Conservation (phyloP, 2,888 invertebrate species). For the Acronicta aceris region DNA sequence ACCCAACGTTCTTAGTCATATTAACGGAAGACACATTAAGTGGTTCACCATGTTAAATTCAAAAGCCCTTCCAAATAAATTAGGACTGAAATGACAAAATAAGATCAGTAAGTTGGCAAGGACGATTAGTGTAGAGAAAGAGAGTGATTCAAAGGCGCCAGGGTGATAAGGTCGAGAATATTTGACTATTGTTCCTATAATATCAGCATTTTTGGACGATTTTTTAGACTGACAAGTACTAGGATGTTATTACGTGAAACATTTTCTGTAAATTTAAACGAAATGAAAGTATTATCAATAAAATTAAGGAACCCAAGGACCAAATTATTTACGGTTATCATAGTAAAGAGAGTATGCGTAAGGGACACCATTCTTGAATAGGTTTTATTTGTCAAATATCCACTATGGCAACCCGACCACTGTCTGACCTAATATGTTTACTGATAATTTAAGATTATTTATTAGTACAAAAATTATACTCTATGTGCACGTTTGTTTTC, state of each 20-base stretch:
- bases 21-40: background rate
- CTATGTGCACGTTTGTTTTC: background rate
- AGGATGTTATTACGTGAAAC: too few relatives aligned
- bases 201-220: too few relatives aligned
- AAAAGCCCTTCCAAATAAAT: constrained; percentile 38
- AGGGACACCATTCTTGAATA: too few relatives aligned
- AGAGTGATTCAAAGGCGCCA: constrained; percentile 51
- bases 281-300: too few relatives aligned
- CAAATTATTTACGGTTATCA: too few relatives aligned
- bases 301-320: too few relatives aligned
- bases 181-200: background rate
- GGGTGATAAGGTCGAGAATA: constrained; percentile 1
- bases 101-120: constrained; percentile 50
- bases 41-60: constrained; percentile 3
- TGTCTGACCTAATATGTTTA: too few relatives aligned
- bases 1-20: background rate
- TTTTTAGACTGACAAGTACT: too few relatives aligned
- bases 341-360: too few relatives aligned
- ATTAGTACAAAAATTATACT: background rate
- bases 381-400: too few relatives aligned
- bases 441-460: background rate
- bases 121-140: constrained; percentile 57
- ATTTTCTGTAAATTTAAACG: too few relatives aligned
- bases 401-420: too few relatives aligned
- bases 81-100: constrained; percentile 28